Evolutionary conservation across 1,140 invertebrate genomes (phyloP).

Genomic region (Campodea augens): DNA sequence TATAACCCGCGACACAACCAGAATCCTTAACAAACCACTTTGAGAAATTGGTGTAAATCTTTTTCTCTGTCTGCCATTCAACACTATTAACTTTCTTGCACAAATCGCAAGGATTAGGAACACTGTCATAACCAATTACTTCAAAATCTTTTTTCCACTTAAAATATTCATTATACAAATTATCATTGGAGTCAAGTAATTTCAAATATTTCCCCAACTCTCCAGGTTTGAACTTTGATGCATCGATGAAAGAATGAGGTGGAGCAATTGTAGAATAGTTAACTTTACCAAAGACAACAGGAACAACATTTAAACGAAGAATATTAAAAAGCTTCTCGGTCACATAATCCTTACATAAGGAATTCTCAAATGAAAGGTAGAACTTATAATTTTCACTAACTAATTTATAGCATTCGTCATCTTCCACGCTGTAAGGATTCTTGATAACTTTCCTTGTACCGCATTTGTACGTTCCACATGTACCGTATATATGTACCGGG

Average conservation of each 20-base stretch:
- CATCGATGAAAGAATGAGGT: constrained; percentile 23
- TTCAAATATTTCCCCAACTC: constrained; percentile 25
- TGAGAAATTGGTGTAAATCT: neutral
- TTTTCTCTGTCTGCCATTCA: neutral
- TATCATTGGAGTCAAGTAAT: constrained; percentile 22
- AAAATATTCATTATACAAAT: constrained; percentile 26
- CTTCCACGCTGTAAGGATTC: constrained; percentile 16
- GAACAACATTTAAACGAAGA: constrained; percentile 19
- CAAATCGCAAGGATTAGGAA: neutral
- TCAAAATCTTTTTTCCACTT: constrained; percentile 20
- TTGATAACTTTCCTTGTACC: constrained; percentile 15
- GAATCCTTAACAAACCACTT: neutral
- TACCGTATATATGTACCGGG: constrained; percentile 32
- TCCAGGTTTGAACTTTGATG: constrained; percentile 26
- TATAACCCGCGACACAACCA: neutral
- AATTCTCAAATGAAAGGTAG: constrained; percentile 32
- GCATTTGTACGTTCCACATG: constrained; percentile 23
- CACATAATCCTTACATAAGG: constrained; percentile 32
- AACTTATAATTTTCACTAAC: constrained; percentile 29
- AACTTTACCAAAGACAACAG: constrained; percentile 22
- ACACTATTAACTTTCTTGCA: neutral
- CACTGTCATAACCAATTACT: constrained; percentile 10
- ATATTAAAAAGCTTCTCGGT: constrained; percentile 30
- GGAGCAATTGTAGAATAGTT: constrained; percentile 22
- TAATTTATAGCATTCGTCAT: constrained; percentile 18